Conservation (phyloP, 1,140 invertebrate species). For the Aplysia californica region DNA sequence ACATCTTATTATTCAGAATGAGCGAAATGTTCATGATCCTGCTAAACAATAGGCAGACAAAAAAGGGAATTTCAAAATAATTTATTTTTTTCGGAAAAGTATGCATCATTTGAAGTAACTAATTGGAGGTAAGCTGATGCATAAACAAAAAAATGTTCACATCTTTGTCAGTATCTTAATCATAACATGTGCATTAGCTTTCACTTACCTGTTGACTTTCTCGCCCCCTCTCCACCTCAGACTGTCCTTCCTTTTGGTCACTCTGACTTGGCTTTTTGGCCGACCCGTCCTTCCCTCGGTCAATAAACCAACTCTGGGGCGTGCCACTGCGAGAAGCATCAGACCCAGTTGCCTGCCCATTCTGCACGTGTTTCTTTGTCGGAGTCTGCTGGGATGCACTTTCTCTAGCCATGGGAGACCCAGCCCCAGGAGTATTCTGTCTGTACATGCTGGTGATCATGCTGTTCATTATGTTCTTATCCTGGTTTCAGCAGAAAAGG, state of each 20-base stretch:
- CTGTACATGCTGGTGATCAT: slow-evolving; percentile 26
- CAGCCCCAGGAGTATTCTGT: too few relatives aligned
- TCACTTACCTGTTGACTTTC: not conserved
- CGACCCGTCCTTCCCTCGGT: not conserved
- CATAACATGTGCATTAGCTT: not conserved
- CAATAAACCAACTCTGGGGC: not conserved
- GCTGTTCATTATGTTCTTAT: slow-evolving; percentile 30
- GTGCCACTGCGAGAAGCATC: not conserved
- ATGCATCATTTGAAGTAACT: not conserved
- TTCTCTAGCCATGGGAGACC: too few relatives aligned
- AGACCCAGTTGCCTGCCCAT: not conserved
- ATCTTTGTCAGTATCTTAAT: not conserved
- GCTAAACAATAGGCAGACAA: not conserved
- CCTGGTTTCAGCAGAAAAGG: not conserved
- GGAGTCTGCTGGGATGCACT: not conserved
- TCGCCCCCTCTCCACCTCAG: too few relatives aligned
- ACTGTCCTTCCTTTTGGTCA: too few relatives aligned
- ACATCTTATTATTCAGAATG: too few relatives aligned
- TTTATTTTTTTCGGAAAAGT: not conserved
- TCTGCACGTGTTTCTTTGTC: not conserved
- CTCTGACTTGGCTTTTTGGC: too few relatives aligned
- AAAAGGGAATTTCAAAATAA: not conserved
- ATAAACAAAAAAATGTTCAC: not conserved
- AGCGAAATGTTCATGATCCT: too few relatives aligned
- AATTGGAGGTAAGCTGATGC: not conserved